Base-by-base conservation (phyloP, 2,888 invertebrate species). In the Labia minor region DNA sequence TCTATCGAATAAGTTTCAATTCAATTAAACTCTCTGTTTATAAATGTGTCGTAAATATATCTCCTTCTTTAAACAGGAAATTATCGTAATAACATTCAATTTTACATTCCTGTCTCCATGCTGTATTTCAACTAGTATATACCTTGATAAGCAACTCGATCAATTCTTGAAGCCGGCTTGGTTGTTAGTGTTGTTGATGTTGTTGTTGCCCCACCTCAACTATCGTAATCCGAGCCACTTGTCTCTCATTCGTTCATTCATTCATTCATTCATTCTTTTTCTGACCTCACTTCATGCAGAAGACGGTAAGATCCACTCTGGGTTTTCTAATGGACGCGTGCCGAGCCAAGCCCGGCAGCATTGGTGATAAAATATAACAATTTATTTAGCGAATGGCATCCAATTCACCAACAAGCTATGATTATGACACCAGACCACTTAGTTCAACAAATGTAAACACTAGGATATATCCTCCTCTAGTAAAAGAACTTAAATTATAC, bases 61-160 rank as follows among this genome's bases (percentile, higher is more conserved):
- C 26, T n/a, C 26, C 26, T 26, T 26, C 26, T 26, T 3, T 16
- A 49, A 49, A 49, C 16, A n/a, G 49, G 49, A 10, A 49, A 49
- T 49, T 49, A 49, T 49, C 49, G 16, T 16, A 33, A 33, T 33
- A 33, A 33, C 33, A 33, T 11, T 11, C 33, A 33, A 33, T 11
- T 11, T 33, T 6, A 33, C 33, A 33, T 8, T 33, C 33, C 33
- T 11, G 49, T 49, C 14, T 49, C 3, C 3, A 49, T 49, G n/a
- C 49, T 14, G n/a, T 14, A 11, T 49, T 16, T 49, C 3, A 8
- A 49, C 49, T n/a, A 26, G 26, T 14, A 49, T 49, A 49, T 14
- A 49, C 14, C 49, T 49, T 49, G 49, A 49, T 49, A 49, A 49
- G 49, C 49, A 49, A 49, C 49, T 49, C 49, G 49, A 49, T 49